phyloP scores from a whole-genome alignment of 2,888 invertebrate genomes.

The Drosophila emarginata region DNA sequence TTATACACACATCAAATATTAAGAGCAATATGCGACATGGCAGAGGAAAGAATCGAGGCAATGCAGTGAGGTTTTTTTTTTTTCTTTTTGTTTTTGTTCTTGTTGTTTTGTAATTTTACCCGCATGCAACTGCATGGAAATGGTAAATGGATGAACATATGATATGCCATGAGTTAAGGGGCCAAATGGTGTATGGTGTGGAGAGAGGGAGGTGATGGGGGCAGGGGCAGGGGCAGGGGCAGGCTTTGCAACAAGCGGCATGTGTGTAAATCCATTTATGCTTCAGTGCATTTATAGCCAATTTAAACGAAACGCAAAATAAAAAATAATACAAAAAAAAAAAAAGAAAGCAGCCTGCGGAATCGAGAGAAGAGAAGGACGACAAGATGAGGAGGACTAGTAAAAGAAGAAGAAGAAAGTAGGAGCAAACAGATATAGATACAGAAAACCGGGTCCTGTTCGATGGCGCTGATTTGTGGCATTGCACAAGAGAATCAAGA shows the following conservation, averaged over 20 bases:
- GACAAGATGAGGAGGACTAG: neutral
- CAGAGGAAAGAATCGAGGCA: constrained; percentile 19
- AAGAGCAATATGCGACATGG: constrained; percentile 20
- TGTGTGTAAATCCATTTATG: constrained; percentile 77
- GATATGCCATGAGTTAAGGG: constrained; percentile 3
- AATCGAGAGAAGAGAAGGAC: neutral
- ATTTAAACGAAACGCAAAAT: constrained; percentile 52
- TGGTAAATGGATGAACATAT: constrained; percentile 12
- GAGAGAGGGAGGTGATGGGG: too few species aligned
- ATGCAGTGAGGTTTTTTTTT: constrained; percentile 48
- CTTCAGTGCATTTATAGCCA: constrained; percentile 73
- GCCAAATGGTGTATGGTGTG: neutral
- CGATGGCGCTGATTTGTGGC: neutral
- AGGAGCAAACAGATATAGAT: neutral
- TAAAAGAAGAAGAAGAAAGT: neutral
- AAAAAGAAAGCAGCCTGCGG: constrained; percentile 26
- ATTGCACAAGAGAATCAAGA: neutral
- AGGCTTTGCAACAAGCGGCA: constrained; percentile 61
- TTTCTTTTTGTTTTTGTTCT: constrained; percentile 55
- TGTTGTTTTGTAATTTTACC: constrained; percentile 2
- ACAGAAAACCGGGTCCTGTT: neutral
- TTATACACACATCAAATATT: constrained; percentile 41
- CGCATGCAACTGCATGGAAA: constrained; percentile 8
- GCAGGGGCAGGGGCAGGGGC: too few species aligned
- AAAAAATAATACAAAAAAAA: neutral